These are phyloP conservation scores for Otocyon megalotis DNA, from an alignment of 2,113 vertebrate species.

Conservation along the genomic window DNA sequence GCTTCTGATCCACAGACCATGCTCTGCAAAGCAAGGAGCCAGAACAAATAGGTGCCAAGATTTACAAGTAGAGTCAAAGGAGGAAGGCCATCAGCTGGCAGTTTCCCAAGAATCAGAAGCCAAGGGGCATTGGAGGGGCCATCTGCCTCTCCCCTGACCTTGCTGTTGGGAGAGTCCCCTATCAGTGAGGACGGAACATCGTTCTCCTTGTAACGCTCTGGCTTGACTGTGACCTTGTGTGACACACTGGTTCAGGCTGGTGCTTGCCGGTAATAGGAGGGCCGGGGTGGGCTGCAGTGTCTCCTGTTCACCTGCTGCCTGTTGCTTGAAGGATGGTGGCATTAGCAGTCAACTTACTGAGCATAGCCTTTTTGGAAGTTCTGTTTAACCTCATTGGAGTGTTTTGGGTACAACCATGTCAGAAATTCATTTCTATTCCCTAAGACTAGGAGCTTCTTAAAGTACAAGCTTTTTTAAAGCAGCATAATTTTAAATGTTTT, in stretches of 20 bases:
- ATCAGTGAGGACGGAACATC: neutral
- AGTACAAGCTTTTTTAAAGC: neutral
- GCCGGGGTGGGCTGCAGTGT: neutral
- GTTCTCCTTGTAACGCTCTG: neutral
- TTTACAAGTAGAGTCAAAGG: neutral
- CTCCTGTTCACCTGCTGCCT: neutral
- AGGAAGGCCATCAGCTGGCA: neutral
- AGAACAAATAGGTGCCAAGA: neutral
- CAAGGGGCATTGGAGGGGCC: neutral
- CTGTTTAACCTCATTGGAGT: neutral
- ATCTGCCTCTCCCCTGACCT: neutral
- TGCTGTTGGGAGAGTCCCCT: neutral
- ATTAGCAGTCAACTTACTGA: neutral
- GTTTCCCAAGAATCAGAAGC: neutral
- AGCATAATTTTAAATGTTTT: neutral
- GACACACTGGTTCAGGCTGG: fast-evolving
- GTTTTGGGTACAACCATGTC: neutral
- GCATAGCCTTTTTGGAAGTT: neutral
- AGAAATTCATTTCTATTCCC: neutral
- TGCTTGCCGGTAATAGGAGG: neutral
- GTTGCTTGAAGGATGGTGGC: neutral
- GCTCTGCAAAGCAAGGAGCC: neutral
- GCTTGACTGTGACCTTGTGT: neutral
- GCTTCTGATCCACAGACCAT: neutral
- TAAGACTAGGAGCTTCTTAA: neutral